A percentile compares a stretch with the other conserved stretches of the same genome.
These are phyloP conservation scores for Nymphicus hollandicus DNA, from an alignment of 2,113 vertebrate genomes.

Conservation along the genomic window DNA sequence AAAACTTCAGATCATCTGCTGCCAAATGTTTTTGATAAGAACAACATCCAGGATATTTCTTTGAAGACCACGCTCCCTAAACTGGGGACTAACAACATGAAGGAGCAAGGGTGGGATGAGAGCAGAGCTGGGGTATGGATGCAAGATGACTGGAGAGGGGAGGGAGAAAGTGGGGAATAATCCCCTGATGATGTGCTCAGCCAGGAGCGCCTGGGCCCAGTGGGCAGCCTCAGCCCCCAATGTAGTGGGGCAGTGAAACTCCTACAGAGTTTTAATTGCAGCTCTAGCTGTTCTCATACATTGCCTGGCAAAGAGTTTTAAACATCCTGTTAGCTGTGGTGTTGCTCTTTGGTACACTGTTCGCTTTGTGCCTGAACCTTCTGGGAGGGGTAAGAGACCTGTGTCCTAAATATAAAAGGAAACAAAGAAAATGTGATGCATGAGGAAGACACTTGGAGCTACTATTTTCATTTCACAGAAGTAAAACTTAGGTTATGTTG, in stretches of 20 bases:
- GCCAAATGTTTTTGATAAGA: neutral
- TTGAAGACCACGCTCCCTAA: neutral
- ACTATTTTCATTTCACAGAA: neutral
- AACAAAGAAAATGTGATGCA: neutral
- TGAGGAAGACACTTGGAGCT: neutral
- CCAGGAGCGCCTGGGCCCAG: neutral
- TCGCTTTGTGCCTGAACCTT: neutral
- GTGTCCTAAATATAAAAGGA: neutral
- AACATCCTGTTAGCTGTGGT: neutral
- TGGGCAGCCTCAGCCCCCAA: too few relatives aligned
- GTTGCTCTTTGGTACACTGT: neutral
- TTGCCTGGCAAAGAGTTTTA: neutral
- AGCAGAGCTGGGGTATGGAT: neutral
- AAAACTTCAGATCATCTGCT: neutral
- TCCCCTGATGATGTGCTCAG: rapidly evolving
- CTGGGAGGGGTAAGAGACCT: neutral
- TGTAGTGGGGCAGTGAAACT: neutral
- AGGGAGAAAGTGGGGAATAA: neutral
- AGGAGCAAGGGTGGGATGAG: neutral
- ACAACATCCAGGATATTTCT: neutral
- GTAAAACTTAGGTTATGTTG: neutral
- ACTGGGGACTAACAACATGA: rapidly evolving
- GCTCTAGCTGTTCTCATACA: neutral
- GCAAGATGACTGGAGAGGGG: rapidly evolving
- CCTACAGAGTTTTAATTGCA: neutral